phyloP scores from a whole-genome alignment of 2,797 vertebrate genomes.

The Denticeps clupeoides region DNA sequence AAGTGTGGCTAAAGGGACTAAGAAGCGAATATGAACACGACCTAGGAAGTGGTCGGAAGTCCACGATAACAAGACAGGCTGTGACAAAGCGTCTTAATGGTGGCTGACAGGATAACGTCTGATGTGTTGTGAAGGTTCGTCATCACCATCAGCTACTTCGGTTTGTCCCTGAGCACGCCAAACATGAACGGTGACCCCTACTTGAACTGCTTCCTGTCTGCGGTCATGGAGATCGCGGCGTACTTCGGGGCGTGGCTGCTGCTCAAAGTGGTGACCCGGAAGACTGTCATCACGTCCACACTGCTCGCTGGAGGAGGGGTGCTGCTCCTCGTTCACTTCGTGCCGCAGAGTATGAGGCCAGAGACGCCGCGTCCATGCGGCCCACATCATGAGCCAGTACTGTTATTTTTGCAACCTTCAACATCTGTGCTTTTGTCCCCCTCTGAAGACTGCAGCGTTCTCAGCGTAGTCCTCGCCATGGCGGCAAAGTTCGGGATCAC shows the following conservation, averaged over 20 bases:
- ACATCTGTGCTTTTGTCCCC: neutral
- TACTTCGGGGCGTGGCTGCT: slow-evolving; percentile 29
- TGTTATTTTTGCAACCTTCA: neutral
- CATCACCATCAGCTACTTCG: slow-evolving; percentile 30
- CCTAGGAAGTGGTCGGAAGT: too few species aligned
- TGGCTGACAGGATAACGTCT: too few species aligned
- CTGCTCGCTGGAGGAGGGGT: slow-evolving; percentile 32
- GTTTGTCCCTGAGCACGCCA: slow-evolving; percentile 42
- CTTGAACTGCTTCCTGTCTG: slow-evolving; percentile 45
- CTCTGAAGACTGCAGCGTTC: slow-evolving; percentile 44
- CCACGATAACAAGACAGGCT: too few species aligned
- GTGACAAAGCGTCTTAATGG: too few species aligned
- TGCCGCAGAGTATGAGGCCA: slow-evolving; percentile 44
- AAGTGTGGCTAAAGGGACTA: too few species aligned
- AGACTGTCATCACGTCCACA: slow-evolving; percentile 23
- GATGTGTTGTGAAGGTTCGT: slow-evolving; percentile 7
- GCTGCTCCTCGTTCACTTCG: slow-evolving; percentile 33
- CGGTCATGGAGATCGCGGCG: slow-evolving; percentile 27
- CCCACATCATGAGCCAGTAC: too few species aligned
- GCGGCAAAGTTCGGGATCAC: slow-evolving; percentile 67
- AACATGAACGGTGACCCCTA: slow-evolving; percentile 43
- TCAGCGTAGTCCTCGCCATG: slow-evolving; percentile 59
- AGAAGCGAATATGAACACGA: too few species aligned
- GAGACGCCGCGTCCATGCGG: too few species aligned
- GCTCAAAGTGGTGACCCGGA: slow-evolving; percentile 19